phyloP scores from a whole-genome alignment of 1,140 invertebrate species.

The Ruditapes philippinarum region DNA sequence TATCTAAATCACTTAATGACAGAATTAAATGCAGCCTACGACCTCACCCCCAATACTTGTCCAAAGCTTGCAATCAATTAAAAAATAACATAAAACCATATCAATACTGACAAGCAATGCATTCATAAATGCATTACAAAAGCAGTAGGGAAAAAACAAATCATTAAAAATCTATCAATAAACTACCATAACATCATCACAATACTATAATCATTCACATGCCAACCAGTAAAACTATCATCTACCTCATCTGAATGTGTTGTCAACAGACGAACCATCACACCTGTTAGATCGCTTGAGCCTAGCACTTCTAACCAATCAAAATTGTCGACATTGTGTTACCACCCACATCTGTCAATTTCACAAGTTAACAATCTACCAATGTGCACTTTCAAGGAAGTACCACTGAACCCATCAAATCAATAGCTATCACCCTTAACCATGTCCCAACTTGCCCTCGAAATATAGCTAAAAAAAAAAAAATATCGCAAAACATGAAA shows the following conservation, averaged over 20 bases:
- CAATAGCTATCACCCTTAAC: slow-evolving; percentile 84
- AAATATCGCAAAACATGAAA: too few relatives aligned
- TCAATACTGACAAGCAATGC: too few relatives aligned
- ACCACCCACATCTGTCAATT: slow-evolving; percentile 81
- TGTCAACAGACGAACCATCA: slow-evolving; percentile 82
- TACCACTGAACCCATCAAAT: slow-evolving; percentile 81
- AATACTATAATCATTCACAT: too few relatives aligned
- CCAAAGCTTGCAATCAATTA: too few relatives aligned
- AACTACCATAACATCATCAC: too few relatives aligned
- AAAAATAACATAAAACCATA: too few relatives aligned
- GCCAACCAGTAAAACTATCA: background rate
- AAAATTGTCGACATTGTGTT: slow-evolving; percentile 78
- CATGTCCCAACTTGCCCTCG: slow-evolving; percentile 78
- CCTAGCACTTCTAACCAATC: slow-evolving; percentile 84
- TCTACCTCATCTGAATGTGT: slow-evolving; percentile 81
- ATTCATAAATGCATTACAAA: too few relatives aligned
- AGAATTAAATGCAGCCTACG: too few relatives aligned
- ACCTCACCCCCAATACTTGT: too few relatives aligned
- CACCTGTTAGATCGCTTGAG: slow-evolving; percentile 71
- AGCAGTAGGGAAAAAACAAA: too few relatives aligned
- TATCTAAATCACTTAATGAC: too few relatives aligned
- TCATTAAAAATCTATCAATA: too few relatives aligned
- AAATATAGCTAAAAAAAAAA: slow-evolving; percentile 77
- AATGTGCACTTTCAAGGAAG: slow-evolving; percentile 73
- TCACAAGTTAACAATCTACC: slow-evolving; percentile 84